These are phyloP conservation scores for Chaenocephalus aceratus DNA, from an alignment of 2,113 vertebrate genomes.

Conservation along the genomic window DNA sequence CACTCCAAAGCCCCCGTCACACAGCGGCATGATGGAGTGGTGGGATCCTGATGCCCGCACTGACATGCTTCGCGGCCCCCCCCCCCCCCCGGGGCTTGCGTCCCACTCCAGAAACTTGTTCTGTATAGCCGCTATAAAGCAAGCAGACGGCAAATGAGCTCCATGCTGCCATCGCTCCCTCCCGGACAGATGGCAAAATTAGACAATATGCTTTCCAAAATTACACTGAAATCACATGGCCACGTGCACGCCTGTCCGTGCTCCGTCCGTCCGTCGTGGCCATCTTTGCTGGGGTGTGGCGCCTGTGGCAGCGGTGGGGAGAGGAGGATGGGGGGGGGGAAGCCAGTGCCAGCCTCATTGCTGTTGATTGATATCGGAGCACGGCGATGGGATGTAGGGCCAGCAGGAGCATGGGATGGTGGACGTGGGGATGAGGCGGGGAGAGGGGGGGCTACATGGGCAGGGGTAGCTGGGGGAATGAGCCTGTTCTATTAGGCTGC, in stretches of 20 bases:
- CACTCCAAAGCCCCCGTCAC: conserved; percentile 39
- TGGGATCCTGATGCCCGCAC: conserved; percentile 64
- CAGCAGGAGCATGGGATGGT: conserved; percentile 58
- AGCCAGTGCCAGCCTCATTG: conserved; percentile 77
- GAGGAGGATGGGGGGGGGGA: conserved; percentile 49
- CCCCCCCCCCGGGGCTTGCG: conserved; percentile 40
- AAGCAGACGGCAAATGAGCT: conserved; percentile 89
- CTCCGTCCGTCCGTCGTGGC: conserved; percentile 39
- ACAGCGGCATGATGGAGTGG: conserved; percentile 69
- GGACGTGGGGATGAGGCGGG: conserved; percentile 15
- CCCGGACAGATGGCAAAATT: conserved; percentile 90
- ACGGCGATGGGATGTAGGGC: conserved; percentile 65
- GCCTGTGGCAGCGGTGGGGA: conserved; percentile 45
- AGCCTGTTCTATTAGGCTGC: conserved; percentile 72
- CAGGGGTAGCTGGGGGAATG: conserved; percentile 37
- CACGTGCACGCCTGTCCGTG: conserved; percentile 65
- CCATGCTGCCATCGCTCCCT: conserved; percentile 85
- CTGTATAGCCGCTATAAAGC: conserved; percentile 80
- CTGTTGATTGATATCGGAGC: conserved; percentile 82
- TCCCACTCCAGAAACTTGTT: conserved; percentile 82
- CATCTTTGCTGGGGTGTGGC: conserved; percentile 65
- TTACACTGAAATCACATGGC: conserved; percentile 83
- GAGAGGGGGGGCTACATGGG: conserved; percentile 6
- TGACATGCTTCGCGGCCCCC: conserved; percentile 73
- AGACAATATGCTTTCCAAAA: conserved; percentile 89